phyloP scores from a whole-genome alignment of 2,113 vertebrate species.

The Aramus guarauna region DNA sequence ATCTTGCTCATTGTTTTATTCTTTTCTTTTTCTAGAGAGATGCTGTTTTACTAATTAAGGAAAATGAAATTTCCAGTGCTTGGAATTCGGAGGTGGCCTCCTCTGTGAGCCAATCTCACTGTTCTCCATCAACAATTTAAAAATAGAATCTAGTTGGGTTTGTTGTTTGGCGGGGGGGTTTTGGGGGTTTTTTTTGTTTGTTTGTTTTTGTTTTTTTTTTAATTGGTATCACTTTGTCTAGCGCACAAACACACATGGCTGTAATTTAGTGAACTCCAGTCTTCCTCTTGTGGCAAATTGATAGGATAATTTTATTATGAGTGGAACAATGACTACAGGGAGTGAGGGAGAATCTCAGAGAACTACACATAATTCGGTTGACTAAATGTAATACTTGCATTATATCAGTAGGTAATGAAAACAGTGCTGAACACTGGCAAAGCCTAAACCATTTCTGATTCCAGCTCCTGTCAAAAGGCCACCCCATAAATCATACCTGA shows the following conservation, averaged over 20 bases:
- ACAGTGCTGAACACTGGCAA: slow-evolving; percentile 54
- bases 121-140: slow-evolving; percentile 58
- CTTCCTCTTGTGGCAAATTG: slow-evolving; percentile 77
- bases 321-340: slow-evolving; percentile 76
- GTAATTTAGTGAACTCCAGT: slow-evolving; percentile 76
- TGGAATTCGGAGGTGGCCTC: slow-evolving; percentile 51
- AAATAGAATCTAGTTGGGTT: slow-evolving; percentile 52
- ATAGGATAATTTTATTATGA: slow-evolving; percentile 80
- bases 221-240: slow-evolving; percentile 73
- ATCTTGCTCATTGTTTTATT: slow-evolving; percentile 45
- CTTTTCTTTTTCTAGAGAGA: slow-evolving; percentile 36
- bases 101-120: slow-evolving; percentile 34
- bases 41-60: slow-evolving; percentile 72
- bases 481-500: slow-evolving; percentile 74
- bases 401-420: slow-evolving; percentile 75
- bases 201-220: slow-evolving; percentile 10
- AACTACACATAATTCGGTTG: slow-evolving; percentile 73
- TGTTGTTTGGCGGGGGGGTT: neutral
- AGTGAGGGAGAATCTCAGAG: slow-evolving; percentile 68
- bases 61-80: slow-evolving; percentile 61
- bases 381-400: slow-evolving; percentile 76
- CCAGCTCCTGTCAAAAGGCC: slow-evolving; percentile 72
- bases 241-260: slow-evolving; percentile 64
- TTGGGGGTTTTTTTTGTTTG: no score
- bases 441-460: slow-evolving; percentile 69